Evolutionary conservation across 2,113 vertebrate genomes (phyloP), one percentile per base, ranked within the genome.

Genomic region (Acinonyx jubatus): DNA sequence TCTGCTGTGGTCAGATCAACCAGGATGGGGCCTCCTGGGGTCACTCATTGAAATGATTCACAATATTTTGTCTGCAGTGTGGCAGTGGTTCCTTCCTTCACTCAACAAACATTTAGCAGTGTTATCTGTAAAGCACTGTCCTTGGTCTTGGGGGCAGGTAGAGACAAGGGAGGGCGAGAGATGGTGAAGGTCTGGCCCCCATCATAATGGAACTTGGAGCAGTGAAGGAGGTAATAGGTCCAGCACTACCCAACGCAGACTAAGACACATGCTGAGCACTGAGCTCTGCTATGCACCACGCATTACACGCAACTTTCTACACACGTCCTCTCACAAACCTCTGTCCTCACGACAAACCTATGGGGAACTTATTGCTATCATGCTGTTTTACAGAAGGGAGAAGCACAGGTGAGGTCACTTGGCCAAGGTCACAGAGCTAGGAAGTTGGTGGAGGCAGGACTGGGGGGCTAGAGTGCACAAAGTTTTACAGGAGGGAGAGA

Each of bases 211-310:
- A 50, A 45, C 48, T 57, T 23, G 36, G 48, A 65, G 4, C 48
- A 6, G n/a, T 15, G 25, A 73, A 66, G 18, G 48, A 55, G n/a
- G 55, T 4, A 10, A 15, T 4, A 8, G 12, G 4, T 7, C 15
- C 4, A 52, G 23, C 11, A 21, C 8, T 0, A 16, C 55, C 27
- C 1, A 1, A 3, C 2, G 7, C 25, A 63, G 50, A 1, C 48
- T 1, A 14, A 61, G 61, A 9, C 41, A 52, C 2, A 57, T 1
- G 29, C 45, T 27, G 19, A 41, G 7, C 12, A 2, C n/a, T 2
- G 41, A 18, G 48, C 9, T 38, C 88, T 33, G 2, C 63, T 25
- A 3, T 0, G 29, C 4, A 25, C 57, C 57, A 52, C 38, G 33
- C 50, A 8, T 18, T 9, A 21, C 0, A 0, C 8, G 16, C 45